phyloP scores from a whole-genome alignment of 2,888 invertebrate genomes.

The Baccha elongata region DNA sequence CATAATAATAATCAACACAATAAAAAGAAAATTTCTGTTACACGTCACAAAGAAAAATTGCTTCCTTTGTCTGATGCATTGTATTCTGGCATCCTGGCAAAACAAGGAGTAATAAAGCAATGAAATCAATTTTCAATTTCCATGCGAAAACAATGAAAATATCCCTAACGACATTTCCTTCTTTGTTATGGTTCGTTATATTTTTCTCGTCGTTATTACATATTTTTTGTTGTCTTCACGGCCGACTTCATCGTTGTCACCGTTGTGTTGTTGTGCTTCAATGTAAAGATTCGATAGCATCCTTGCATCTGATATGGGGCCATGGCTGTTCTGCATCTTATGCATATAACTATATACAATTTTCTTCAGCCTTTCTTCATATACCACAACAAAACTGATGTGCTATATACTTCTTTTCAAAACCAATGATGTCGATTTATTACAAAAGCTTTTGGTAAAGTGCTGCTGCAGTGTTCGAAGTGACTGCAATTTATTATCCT shows the following conservation, averaged over 20 bases:
- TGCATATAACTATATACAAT: background rate
- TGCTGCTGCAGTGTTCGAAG: slow-evolving; percentile 32
- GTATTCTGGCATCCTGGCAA: slow-evolving; percentile 6
- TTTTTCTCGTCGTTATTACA: slow-evolving; percentile 36
- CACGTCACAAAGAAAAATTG: slow-evolving; percentile 25
- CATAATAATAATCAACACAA: too few relatives aligned
- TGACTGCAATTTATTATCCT: slow-evolving; percentile 46
- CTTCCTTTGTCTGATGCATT: background rate
- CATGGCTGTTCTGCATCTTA: slow-evolving; percentile 15
- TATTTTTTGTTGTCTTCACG: slow-evolving; percentile 6
- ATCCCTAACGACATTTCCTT: slow-evolving; percentile 50
- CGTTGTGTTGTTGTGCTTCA: background rate
- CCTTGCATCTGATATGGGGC: background rate
- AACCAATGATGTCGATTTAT: slow-evolving; percentile 37
- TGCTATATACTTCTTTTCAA: slow-evolving; percentile 15
- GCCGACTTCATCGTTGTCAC: background rate
- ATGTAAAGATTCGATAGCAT: background rate
- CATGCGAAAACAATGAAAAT: slow-evolving; percentile 60
- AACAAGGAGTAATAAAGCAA: slow-evolving; percentile 38
- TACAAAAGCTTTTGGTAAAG: slow-evolving; percentile 31
- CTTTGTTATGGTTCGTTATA: slow-evolving; percentile 53
- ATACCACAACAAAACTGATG: background rate
- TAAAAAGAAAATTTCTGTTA: too few relatives aligned
- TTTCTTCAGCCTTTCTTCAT: too few relatives aligned
- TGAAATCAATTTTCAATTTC: slow-evolving; percentile 65